Base-by-base conservation (phyloP, 2,888 invertebrate species). In the Griposia aprilina region DNA sequence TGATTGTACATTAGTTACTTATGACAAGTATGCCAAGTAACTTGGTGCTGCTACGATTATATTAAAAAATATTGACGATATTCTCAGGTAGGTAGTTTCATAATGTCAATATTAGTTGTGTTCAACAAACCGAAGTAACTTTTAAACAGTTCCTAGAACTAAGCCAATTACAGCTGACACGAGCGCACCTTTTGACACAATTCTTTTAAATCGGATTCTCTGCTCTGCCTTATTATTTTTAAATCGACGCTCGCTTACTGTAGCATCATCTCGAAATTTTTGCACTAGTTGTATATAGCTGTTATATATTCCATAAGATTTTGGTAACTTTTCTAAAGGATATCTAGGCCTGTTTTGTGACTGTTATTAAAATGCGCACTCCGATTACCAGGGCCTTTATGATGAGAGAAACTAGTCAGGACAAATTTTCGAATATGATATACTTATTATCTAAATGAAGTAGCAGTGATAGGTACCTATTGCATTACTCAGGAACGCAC, bases 201-300 rank as follows among this genome's bases (percentile, higher is more conserved):
- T 80, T 82, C 82, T 76, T 75, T 76, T 62, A 68, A 82, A 68
- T 76, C 60, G 60, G 69, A 72, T 78, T 83, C 59, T 15, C 50
- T 26, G 48, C 2, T 60, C 23, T 50, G 59, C 74, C 41, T 72
- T 69, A 67, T 74, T 84, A 48, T 57, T 74, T 70, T 62, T 69
- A 30, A 82, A 80, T 62, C 62, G 55, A 50, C 67, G 15, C 23
- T 50, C 66, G 76, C 48, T 67, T 76, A 45, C 45, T 45, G 8
- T 45, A 45, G 45, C 45, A 45, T 55, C 20, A 15, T 36, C 23
- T 30, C 5, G n/a, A 76, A 67, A n/a, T 68, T 17, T 68, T 50
- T 45, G 41, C 50, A 68, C 30, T 68, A 17, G 2, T 74, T 74
- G 55, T 74, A 45, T 74, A 63, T 36, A 13, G 65, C 13, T 66